Evolutionary conservation across 2,113 vertebrate species (phyloP).

Genomic region (Thunnus maccoyii): DNA sequence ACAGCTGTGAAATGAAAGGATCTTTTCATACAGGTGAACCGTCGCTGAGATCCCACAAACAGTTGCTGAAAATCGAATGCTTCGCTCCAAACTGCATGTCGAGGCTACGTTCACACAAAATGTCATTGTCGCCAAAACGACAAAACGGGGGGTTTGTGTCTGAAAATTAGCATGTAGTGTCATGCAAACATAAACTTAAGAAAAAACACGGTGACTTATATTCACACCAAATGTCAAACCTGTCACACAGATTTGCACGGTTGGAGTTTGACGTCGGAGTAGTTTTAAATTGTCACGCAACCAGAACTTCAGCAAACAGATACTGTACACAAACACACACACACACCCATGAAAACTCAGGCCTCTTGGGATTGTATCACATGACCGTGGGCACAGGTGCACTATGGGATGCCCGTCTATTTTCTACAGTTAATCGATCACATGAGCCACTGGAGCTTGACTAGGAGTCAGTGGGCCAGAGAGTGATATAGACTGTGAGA

Average conservation of each 20-base stretch:
- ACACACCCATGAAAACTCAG: neutral
- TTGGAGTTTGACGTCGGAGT: slow-evolving; percentile 38
- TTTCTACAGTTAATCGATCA: slow-evolving; percentile 81
- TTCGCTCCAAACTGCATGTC: slow-evolving; percentile 35
- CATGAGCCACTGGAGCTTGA: slow-evolving; percentile 70
- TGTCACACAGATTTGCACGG: slow-evolving; percentile 55
- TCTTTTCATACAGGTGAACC: slow-evolving; percentile 36
- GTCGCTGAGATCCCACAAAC: slow-evolving; percentile 27
- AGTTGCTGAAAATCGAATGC: slow-evolving; percentile 37
- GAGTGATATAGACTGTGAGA: slow-evolving; percentile 49
- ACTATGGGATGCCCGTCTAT: slow-evolving; percentile 70
- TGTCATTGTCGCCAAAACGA: slow-evolving; percentile 50
- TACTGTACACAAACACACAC: neutral
- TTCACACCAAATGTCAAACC: slow-evolving; percentile 50
- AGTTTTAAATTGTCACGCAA: slow-evolving; percentile 36
- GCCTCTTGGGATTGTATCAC: slow-evolving; percentile 52
- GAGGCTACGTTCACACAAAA: slow-evolving; percentile 35
- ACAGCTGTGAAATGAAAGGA: slow-evolving; percentile 33
- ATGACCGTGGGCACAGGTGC: slow-evolving; percentile 73
- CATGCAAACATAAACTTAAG: neutral
- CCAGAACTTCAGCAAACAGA: slow-evolving; percentile 18
- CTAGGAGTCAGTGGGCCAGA: slow-evolving; percentile 69
- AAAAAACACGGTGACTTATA: slow-evolving; percentile 7
- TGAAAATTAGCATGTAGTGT: slow-evolving; percentile 33
- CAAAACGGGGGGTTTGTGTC: neutral